Conservation (phyloP, 2,797 vertebrate genomes). For the Gobionotothen gibberifrons region DNA sequence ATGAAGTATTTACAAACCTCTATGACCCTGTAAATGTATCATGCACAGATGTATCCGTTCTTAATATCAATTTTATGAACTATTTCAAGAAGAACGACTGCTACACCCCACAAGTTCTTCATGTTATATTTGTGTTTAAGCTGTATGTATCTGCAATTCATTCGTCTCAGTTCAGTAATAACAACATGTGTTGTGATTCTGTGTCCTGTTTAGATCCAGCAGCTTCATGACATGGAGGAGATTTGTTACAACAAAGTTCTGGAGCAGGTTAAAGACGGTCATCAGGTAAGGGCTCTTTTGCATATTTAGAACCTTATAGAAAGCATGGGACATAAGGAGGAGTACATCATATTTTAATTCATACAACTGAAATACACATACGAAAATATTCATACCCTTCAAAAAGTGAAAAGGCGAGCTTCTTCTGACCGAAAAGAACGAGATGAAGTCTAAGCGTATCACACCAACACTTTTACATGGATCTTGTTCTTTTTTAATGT, state of each 20-base stretch:
- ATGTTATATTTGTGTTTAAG: not conserved
- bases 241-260: conserved; percentile 96
- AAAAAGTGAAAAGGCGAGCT: no score
- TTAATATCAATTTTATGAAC: not conserved
- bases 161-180: not conserved
- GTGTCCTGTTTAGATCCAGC: conserved; percentile 87
- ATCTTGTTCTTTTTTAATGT: no score
- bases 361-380: no score
- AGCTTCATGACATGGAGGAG: conserved; percentile 96
- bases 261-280: conserved; percentile 93
- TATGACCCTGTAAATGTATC: not conserved
- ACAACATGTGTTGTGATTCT: conserved; percentile 1
- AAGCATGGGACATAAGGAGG: not conserved
- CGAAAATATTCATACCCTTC: no score
- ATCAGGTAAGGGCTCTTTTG: conserved; percentile 87
- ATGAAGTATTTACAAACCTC: not conserved
- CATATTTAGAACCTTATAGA: not conserved
- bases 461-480: no score
- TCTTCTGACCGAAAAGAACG: no score
- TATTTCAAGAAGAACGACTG: not conserved
- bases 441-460: no score
- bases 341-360: not conserved
- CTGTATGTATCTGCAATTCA: not conserved
- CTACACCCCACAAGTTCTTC: not conserved
- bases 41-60: not conserved